Conservation (phyloP, 2,888 invertebrate genomes). For the Xestia xanthographa region DNA sequence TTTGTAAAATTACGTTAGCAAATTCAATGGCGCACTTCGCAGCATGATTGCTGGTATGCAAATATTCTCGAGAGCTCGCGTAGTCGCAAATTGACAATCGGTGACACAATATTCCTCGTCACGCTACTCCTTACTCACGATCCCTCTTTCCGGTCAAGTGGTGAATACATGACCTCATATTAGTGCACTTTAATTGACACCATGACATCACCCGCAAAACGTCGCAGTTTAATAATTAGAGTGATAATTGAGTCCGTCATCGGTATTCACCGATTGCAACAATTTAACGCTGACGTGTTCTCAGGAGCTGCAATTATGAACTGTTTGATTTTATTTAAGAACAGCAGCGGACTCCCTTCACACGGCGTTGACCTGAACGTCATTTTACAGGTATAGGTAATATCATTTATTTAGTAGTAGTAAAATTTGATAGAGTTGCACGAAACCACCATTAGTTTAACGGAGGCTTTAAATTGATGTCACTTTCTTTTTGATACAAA, state of each 20-base stretch:
- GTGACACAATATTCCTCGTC: background rate
- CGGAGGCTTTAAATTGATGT: too few species aligned
- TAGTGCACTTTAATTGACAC: background rate
- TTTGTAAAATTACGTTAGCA: background rate
- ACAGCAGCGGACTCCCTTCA: background rate
- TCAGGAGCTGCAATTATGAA: background rate
- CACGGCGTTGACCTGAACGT: background rate
- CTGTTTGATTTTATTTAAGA: background rate
- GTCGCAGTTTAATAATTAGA: constrained; percentile 4
- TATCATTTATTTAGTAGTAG: background rate
- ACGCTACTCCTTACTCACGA: background rate
- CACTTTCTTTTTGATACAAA: too few species aligned
- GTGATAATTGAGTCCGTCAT: background rate
- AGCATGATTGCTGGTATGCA: background rate
- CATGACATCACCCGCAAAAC: constrained; percentile 1
- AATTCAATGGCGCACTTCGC: background rate
- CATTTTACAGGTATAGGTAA: background rate
- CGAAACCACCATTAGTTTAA: too few species aligned
- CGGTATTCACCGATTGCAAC: background rate
- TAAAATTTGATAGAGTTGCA: background rate
- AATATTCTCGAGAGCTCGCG: background rate
- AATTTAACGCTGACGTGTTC: background rate
- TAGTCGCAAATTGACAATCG: background rate
- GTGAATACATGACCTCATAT: background rate
- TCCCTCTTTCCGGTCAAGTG: background rate